Evolutionary conservation across 2,113 vertebrate species (phyloP).

Genomic region (Romanogobio albipinnatus): DNA sequence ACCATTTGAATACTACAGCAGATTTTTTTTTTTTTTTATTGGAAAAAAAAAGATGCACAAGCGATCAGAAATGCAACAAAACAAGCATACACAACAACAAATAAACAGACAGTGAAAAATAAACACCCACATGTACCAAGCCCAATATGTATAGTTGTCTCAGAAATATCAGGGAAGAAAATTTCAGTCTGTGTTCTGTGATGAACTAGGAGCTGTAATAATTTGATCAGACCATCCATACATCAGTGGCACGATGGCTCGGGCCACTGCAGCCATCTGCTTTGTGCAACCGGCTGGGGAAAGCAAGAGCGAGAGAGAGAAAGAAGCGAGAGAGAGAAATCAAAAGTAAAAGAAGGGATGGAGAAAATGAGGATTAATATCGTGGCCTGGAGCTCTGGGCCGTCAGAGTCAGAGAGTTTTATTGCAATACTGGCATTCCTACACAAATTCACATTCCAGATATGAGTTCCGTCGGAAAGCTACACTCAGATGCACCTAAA

Average conservation of each 20-base stretch:
- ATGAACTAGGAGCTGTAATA: constrained; percentile 27
- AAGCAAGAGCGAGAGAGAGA: neutral
- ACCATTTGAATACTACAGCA: neutral
- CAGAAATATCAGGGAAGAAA: neutral
- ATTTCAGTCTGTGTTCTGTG: constrained; percentile 14
- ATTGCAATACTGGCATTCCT: constrained; percentile 1
- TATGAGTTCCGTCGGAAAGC: neutral
- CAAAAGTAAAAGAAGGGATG: constrained; percentile 22
- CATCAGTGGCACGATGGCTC: neutral
- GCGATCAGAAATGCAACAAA: neutral
- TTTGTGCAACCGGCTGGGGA: constrained; percentile 65
- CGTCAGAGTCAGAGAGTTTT: constrained; percentile 45
- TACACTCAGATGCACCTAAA: neutral
- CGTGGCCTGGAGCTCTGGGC: neutral
- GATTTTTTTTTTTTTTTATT: neutral
- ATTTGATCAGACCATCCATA: constrained; percentile 18
- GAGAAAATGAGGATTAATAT: constrained; percentile 33
- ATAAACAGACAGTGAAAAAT: constrained; percentile 15
- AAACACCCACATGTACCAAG: constrained; percentile 17
- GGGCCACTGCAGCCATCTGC: constrained; percentile 66
- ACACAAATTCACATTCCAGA: constrained; percentile 32
- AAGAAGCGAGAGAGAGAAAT: constrained; percentile 19
- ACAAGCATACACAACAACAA: constrained; percentile 1
- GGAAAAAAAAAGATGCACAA: neutral
- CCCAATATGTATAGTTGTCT: constrained; percentile 28